Conservation (phyloP, 2,888 invertebrate species). For the Leptinotarsa tumamoca region DNA sequence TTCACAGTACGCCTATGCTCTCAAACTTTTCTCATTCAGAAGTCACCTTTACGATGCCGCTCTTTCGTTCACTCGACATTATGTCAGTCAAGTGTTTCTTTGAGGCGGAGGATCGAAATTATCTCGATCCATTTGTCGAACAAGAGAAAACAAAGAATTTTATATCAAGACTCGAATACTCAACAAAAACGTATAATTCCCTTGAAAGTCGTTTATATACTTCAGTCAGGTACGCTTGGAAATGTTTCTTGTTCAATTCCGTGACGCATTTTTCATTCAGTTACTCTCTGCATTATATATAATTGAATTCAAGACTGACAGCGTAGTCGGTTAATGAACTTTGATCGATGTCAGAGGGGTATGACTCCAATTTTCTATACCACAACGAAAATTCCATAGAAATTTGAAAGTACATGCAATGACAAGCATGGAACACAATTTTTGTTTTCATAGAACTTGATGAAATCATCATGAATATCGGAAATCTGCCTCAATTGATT, state of each 20-base stretch:
- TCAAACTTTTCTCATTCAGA: background rate
- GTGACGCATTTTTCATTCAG: background rate
- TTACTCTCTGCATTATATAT: background rate
- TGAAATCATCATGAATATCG: no score
- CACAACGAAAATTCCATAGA: no score
- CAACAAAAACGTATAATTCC: constrained; percentile 5
- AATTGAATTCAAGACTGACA: background rate
- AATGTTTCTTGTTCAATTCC: background rate
- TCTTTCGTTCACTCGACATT: background rate
- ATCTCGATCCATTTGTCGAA: constrained; percentile 4
- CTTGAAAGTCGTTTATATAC: constrained; percentile 4
- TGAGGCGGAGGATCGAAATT: background rate
- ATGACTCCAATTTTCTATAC: no score
- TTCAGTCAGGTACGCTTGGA: background rate
- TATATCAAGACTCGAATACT: background rate
- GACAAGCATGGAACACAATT: no score
- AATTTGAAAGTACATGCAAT: no score
- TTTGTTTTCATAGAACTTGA: no score
- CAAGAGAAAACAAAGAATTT: constrained; percentile 3
- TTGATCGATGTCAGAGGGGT: background rate
- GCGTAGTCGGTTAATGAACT: background rate
- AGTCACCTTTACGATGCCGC: constrained; percentile 1
- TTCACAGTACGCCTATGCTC: background rate
- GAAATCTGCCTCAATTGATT: no score
- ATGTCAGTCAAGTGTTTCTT: background rate